Evolutionary conservation across 1,140 invertebrate genomes (phyloP).

Genomic region (Drosophila azteca): DNA sequence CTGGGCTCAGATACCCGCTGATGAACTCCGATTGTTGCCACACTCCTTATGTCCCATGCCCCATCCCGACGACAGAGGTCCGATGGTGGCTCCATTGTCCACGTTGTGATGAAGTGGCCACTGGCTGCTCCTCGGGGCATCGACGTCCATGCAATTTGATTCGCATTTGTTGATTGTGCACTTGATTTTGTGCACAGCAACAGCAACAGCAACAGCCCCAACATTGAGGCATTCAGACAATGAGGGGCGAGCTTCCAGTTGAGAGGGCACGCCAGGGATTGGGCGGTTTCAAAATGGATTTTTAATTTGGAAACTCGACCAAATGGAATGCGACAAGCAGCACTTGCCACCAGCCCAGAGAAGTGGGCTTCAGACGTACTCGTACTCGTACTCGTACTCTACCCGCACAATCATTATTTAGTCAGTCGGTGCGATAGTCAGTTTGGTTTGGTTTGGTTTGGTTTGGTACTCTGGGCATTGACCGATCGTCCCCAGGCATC

Average conservation of each 20-base stretch:
- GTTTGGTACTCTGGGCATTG: no score
- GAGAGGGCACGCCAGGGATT: constrained; percentile 1
- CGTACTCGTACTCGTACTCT: no score
- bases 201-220: no score
- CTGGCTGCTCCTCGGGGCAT: constrained; percentile 14
- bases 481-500: no score
- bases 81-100: background rate
- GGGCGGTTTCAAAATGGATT: constrained; percentile 5
- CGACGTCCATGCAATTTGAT: constrained; percentile 34
- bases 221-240: background rate
- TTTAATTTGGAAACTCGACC: constrained; percentile 31
- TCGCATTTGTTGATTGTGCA: constrained; percentile 48
- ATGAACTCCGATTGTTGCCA: constrained; percentile 35
- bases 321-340: constrained; percentile 1
- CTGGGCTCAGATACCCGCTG: constrained; percentile 1
- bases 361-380: no score
- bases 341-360: no score
- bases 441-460: no score
- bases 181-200: background rate
- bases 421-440: no score
- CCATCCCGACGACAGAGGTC: no score
- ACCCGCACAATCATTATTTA: no score
- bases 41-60: no score
- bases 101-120: background rate
- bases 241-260: constrained; percentile 19